Evolutionary conservation across 2,797 vertebrate genomes (phyloP).

Genomic region (Myotis pilosus): DNA sequence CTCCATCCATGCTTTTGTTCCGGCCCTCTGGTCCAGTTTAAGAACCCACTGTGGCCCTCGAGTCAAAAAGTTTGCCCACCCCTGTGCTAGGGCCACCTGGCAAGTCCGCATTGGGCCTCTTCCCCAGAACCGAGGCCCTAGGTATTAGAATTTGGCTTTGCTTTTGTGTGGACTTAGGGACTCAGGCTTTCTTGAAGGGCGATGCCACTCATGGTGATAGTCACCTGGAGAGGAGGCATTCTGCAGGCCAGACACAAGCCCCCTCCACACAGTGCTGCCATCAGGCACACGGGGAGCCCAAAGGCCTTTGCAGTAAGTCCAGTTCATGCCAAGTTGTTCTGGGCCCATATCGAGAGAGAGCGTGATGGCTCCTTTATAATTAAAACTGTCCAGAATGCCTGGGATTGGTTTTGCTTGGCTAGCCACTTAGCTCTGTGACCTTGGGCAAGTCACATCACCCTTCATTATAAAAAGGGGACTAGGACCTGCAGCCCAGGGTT

Average conservation of each 20-base stretch:
- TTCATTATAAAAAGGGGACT: not conserved
- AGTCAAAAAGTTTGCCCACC: no score
- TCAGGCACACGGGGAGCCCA: not conserved
- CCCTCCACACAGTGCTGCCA: rapidly evolving
- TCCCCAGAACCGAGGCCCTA: not conserved
- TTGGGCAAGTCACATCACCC: not conserved
- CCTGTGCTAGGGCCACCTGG: not conserved
- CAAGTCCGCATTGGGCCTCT: not conserved
- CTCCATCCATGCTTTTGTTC: no score
- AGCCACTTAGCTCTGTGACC: not conserved
- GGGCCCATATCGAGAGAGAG: not conserved
- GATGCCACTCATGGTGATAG: not conserved
- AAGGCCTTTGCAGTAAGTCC: not conserved
- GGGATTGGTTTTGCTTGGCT: not conserved
- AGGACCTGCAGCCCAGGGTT: not conserved
- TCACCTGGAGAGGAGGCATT: not conserved
- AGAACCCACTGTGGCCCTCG: no score
- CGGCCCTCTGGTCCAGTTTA: no score
- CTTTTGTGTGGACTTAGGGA: not conserved
- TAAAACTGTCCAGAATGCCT: not conserved
- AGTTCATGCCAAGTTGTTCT: not conserved
- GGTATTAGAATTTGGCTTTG: not conserved
- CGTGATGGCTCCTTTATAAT: not conserved
- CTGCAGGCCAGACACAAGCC: not conserved
- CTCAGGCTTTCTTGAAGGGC: not conserved